Conservation (phyloP, 2,797 vertebrate genomes). For the Clarias pachynema region DNA sequence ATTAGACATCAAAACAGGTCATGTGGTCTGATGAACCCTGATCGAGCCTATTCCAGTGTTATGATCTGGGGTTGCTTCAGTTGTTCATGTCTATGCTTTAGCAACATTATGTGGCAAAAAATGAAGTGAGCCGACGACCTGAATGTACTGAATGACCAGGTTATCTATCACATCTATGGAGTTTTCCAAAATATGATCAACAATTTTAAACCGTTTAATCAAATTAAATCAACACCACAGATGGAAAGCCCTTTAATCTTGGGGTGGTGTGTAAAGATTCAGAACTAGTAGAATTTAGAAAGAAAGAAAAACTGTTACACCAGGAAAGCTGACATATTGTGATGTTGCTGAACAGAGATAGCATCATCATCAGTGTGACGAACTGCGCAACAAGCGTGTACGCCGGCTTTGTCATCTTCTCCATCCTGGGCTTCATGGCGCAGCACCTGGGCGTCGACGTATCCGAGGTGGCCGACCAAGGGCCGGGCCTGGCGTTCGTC, state of each 20-base stretch:
- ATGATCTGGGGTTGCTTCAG: too few relatives aligned
- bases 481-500: constrained; percentile 94
- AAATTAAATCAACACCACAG: background rate
- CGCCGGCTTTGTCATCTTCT: constrained; percentile 97
- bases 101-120: too few relatives aligned
- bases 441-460: constrained; percentile 91
- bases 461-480: constrained; percentile 93
- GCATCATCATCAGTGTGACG: constrained; percentile 97
- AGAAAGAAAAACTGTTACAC: background rate
- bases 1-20: too few relatives aligned
- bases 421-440: constrained; percentile 98
- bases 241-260: background rate
- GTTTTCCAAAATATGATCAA: background rate
- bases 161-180: too few relatives aligned
- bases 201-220: background rate
- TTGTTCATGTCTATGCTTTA: too few relatives aligned
- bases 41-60: too few relatives aligned
- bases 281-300: background rate
- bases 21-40: too few relatives aligned
- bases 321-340: background rate
- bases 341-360: constrained; percentile 80
- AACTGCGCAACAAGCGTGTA: constrained; percentile 98
- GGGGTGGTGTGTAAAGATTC: background rate
- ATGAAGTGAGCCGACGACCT: too few relatives aligned
- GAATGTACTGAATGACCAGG: too few relatives aligned